Percentiles rank a stretch among this genome's conserved stretches.
These are phyloP conservation scores for Drosophila differens DNA, from an alignment of 2,888 invertebrate species.

Conservation along the genomic window DNA sequence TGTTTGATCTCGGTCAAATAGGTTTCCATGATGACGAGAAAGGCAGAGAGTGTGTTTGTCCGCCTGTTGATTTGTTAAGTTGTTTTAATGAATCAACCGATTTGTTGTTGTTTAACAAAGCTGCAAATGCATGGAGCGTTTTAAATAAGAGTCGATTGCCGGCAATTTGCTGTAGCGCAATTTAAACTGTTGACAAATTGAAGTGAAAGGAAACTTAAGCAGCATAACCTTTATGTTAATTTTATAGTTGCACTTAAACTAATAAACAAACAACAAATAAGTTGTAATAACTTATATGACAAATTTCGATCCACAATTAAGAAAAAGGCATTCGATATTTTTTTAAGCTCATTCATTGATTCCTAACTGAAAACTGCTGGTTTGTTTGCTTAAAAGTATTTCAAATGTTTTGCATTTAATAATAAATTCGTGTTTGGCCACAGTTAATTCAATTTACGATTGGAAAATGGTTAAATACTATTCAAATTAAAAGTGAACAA, in stretches of 20 bases:
- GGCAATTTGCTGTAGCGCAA: conserved; percentile 8
- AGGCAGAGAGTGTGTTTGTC: conserved; percentile 21
- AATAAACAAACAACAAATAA: background rate
- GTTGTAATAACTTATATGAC: background rate
- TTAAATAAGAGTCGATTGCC: conserved; percentile 6
- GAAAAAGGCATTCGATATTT: accelerated
- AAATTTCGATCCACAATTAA: background rate
- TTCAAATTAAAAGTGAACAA: background rate
- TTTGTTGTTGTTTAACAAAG: conserved; percentile 69
- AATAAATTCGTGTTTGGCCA: background rate
- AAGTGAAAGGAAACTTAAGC: background rate
- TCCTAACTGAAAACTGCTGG: background rate
- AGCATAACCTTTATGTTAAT: background rate
- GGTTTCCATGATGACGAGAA: conserved; percentile 89
- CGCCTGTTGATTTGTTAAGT: conserved; percentile 66
- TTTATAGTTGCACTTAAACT: background rate
- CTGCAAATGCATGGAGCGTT: conserved; percentile 31
- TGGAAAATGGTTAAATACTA: background rate
- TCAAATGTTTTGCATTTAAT: background rate
- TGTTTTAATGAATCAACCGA: conserved; percentile 60
- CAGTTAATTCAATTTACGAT: background rate
- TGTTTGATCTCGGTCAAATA: conserved; percentile 94
- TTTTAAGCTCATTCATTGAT: background rate
- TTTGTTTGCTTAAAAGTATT: background rate
- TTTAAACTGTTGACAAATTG: conserved; percentile 24